phyloP scores from a whole-genome alignment of 1,140 invertebrate species.

The Melanaphis sacchari region DNA sequence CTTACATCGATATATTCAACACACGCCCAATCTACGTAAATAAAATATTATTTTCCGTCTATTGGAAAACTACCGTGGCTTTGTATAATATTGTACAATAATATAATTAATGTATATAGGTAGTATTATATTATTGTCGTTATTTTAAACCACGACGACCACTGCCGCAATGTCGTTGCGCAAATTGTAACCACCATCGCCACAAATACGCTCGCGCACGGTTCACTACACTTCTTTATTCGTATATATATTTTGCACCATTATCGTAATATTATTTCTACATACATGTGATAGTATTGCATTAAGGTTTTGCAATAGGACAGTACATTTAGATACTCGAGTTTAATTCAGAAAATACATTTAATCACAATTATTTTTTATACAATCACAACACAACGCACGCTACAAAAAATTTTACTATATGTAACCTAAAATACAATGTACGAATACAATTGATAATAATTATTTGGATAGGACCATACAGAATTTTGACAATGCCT shows the following conservation, averaged over 20 bases:
- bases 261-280: constrained; percentile 25
- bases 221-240: constrained; percentile 43
- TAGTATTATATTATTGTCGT: not conserved
- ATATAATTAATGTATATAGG: not conserved
- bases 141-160: constrained; percentile 19
- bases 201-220: not conserved
- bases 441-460: not conserved
- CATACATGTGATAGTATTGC: constrained; percentile 6
- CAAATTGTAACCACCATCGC: constrained; percentile 19
- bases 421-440: not conserved
- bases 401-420: not conserved
- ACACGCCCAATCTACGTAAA: not conserved
- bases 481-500: not conserved
- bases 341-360: constrained; percentile 20
- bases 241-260: not conserved
- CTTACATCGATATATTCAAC: not conserved
- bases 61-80: not conserved
- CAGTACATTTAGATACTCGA: not conserved
- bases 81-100: constrained; percentile 10
- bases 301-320: constrained; percentile 10
- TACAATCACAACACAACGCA: not conserved
- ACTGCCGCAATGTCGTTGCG: constrained; percentile 42
- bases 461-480: not conserved
- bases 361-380: constrained; percentile 20
- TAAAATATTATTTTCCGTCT: not conserved